Base-by-base conservation (phyloP, 2,113 vertebrate species). In the Xenopus laevis region DNA sequence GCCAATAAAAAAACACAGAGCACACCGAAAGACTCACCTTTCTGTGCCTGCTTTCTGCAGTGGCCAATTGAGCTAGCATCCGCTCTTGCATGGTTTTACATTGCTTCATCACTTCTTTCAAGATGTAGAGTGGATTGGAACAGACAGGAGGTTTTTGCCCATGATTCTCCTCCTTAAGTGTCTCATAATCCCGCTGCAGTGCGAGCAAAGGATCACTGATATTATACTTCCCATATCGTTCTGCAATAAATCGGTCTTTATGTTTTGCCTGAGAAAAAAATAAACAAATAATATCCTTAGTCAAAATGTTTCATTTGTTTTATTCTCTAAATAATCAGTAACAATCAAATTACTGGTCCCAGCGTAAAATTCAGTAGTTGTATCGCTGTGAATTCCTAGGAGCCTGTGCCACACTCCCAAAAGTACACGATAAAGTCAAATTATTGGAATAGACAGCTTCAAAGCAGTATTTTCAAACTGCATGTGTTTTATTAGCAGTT, bases 51-150 rank as follows among this genome's bases (percentile, higher is more conserved):
- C 88, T 96, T 78, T 98, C 97, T 0, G 95, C 96, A 16, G 95
- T 95, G 12, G 95, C 93, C n/a, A 98, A 88, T 61, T 98, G 97
- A 60, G 93, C 91, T 81, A 98, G 74, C 97, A 98, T 98, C 74
- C 95, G 95, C 65, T 98, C 95, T 83, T 98, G 95, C 95, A 98
- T 98, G 52, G 88, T 93, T 85, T 95, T 95, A 86, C 97, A 98
- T 57, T 98, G 97, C 79, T 93, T 94, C 88, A 98, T 95, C 85
- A 98, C 96, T 83, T 93, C 87, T 79, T 95, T 97, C 27, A 98
- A 87, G 60, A 98, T 78, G 1, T 93, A 92, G 18, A 98, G 86
- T 0, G 97, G 97, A 82, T 94, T 96, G 71, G 95, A 86, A 82
- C 88, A 89, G 0, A 93, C 84, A 44, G 91, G 88, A 66, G 91